A percentile compares a stretch with the other conserved stretches of the same genome.
phyloP scores from a whole-genome alignment of 2,888 invertebrate species.

The Eupithecia insigniata region DNA sequence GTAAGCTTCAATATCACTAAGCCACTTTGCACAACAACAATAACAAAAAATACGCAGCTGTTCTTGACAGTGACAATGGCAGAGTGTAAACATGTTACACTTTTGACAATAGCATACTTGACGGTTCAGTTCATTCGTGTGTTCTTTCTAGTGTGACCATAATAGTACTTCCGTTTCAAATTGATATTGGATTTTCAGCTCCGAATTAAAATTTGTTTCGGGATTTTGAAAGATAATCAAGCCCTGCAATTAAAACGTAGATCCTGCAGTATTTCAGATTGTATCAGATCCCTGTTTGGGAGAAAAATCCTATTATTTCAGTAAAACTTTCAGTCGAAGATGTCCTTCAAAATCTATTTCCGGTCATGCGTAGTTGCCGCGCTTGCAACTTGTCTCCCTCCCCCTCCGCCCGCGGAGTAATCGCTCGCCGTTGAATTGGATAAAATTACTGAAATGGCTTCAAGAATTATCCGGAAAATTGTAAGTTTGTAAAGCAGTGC shows the following conservation, averaged over 20 bases:
- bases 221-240: background rate
- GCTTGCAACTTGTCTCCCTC: slow-evolving; percentile 71
- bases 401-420: slow-evolving; percentile 68
- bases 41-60: slow-evolving; percentile 8
- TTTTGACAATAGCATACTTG: background rate
- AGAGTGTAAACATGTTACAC: background rate
- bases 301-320: background rate
- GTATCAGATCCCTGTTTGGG: background rate
- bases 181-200: background rate
- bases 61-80: slow-evolving; percentile 4
- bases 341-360: slow-evolving; percentile 65
- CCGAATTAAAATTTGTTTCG: background rate
- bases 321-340: slow-evolving; percentile 22
- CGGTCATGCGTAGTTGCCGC: slow-evolving; percentile 81
- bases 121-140: background rate
- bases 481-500: slow-evolving; percentile 77
- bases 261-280: background rate
- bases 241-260: background rate
- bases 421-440: slow-evolving; percentile 67
- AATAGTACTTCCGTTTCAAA: background rate
- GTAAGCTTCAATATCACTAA: background rate
- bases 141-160: background rate
- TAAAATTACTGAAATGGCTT: slow-evolving; percentile 80
- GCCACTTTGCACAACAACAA: background rate
- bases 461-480: slow-evolving; percentile 83